Conservation (phyloP, 2,113 vertebrate genomes). For the Dascyllus trimaculatus region DNA sequence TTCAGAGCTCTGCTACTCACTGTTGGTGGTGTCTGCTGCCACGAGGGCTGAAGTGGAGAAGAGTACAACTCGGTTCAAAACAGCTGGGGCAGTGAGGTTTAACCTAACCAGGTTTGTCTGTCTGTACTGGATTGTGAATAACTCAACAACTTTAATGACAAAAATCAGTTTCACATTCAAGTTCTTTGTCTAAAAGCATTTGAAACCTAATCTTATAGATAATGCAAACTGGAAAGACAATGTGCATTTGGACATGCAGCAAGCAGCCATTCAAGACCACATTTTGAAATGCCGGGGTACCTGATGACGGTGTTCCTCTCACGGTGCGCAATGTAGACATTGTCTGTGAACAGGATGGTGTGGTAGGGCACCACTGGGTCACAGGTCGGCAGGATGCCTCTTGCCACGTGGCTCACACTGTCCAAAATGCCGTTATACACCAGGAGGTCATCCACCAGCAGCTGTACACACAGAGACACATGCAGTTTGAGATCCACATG, state of each 20-base stretch:
- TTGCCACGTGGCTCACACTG: slow-evolving; percentile 84
- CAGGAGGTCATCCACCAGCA: slow-evolving; percentile 95
- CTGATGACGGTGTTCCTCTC: slow-evolving; percentile 90
- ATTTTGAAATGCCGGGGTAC: slow-evolving; percentile 72
- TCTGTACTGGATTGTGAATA: not conserved
- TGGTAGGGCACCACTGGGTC: slow-evolving; percentile 91
- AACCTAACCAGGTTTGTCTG: not conserved
- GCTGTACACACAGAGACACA: slow-evolving; percentile 77
- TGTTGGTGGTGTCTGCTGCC: slow-evolving; percentile 69
- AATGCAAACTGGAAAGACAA: too few relatives aligned
- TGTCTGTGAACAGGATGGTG: slow-evolving; percentile 94
- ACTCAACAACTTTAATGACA: not conserved
- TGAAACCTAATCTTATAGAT: too few relatives aligned
- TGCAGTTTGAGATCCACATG: not conserved
- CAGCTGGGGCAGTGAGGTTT: not conserved
- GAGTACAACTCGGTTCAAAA: slow-evolving; percentile 68
- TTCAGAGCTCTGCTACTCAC: slow-evolving; percentile 78
- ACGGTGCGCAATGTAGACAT: slow-evolving; percentile 84
- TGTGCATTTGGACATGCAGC: not conserved
- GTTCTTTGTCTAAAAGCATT: not conserved
- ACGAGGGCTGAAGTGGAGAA: slow-evolving; percentile 77
- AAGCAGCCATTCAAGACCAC: not conserved
- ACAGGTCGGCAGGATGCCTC: slow-evolving; percentile 93
- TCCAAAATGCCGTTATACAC: slow-evolving; percentile 96
- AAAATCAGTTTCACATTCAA: not conserved